Evolutionary conservation across 2,888 invertebrate genomes (phyloP), one percentile per base, ranked within the genome.

Genomic region (Drosophila mettleri): DNA sequence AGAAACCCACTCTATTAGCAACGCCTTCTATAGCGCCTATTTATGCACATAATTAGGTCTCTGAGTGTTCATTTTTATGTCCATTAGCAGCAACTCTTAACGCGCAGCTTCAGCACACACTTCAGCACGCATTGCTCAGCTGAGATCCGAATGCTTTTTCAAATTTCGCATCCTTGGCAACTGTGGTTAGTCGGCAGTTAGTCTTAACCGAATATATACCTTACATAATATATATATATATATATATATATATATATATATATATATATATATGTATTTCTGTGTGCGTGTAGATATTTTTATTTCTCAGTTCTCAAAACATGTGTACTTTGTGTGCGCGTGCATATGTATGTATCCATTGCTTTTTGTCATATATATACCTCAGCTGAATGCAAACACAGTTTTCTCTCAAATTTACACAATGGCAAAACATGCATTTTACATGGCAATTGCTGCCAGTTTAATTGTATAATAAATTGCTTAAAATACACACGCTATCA

Each of bases 1-100:
- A 62, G 72, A 68, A 63, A 54, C 27, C 22, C 62, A 58, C 49
- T 74, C 46, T 52, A 74, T 74, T 77, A 77, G 43, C 63, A 51
- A 38, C 49, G 54, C 41, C 54, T 60, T 77, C 62, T 22, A 22
- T 36, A 18, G 10, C 8, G 33, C 41, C 45, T 41, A 55, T 61
- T 34, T 43, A 46, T 33, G 49, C n/a, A 29, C 34, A 59, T 76
- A 71, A 76, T 71, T 59, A 76, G 67, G 71, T 76, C 36, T 20
- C n/a, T 20, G 22, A 34, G 22, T 3, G 18, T 31, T 48, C 14
- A 12, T 20, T 33, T 51, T 45, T 8, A n/a, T 39, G 36, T 53
- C 18, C 33, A 41, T 67, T 53, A 33, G 22, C 27, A 8, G n/a
- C 20, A 66, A 27, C 59, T 58, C 31, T 36, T 27, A 38, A 45